A percentile compares a stretch with the other conserved stretches of the same genome.
Evolutionary conservation across 2,797 vertebrate genomes (phyloP).

Genomic region (Micrastur ruficollis): DNA sequence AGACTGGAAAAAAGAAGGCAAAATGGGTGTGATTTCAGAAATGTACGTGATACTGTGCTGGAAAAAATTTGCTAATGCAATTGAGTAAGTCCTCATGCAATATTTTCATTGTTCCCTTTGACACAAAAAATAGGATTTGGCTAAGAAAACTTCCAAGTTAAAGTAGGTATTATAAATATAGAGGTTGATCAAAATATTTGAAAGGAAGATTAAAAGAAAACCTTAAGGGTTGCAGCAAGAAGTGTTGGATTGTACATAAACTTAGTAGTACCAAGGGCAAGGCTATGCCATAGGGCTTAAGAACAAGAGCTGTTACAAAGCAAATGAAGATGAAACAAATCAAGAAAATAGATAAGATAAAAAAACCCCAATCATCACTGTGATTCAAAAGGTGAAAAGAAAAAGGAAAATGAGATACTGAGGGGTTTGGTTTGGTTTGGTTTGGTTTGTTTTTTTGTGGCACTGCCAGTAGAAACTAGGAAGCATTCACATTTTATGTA

Average conservation of each 20-base stretch:
- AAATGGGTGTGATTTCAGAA: background rate
- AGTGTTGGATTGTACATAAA: background rate
- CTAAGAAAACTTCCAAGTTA: background rate
- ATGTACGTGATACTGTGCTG: background rate
- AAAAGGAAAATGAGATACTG: background rate
- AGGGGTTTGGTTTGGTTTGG: background rate
- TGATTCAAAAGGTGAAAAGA: background rate
- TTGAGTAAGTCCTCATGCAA: background rate
- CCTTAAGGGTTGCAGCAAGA: background rate
- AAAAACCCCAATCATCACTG: background rate
- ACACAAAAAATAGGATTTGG: background rate
- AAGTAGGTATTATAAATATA: background rate
- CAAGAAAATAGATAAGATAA: background rate
- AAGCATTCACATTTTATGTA: background rate
- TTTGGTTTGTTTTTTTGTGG: background rate
- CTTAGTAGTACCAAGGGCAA: background rate
- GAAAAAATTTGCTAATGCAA: background rate
- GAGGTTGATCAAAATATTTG: background rate
- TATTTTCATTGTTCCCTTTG: background rate
- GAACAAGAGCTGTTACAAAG: background rate
- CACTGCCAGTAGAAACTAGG: background rate
- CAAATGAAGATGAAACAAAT: background rate
- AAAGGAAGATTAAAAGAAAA: background rate
- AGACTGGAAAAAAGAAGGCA: background rate
- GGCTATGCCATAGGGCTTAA: background rate